Evolutionary conservation across 2,113 vertebrate genomes (phyloP).

Genomic region (Spilogale gracilis): DNA sequence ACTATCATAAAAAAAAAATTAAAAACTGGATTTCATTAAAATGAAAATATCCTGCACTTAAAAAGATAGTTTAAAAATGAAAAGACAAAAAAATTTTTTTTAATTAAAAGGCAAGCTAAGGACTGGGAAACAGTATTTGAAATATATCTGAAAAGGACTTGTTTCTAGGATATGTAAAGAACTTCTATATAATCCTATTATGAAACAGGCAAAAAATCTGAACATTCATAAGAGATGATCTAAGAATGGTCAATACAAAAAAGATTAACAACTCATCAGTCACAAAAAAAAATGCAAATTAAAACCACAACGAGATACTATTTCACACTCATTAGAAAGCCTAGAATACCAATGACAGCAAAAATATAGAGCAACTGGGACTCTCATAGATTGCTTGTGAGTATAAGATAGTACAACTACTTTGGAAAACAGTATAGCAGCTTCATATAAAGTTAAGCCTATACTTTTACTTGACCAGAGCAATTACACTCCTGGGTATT

Average conservation of each 20-base stretch:
- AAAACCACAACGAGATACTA: background rate
- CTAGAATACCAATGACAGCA: background rate
- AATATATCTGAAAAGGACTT: background rate
- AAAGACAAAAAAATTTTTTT: background rate
- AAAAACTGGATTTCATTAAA: conserved; percentile 7
- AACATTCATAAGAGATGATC: background rate
- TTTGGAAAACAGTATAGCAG: background rate
- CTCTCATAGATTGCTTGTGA: background rate
- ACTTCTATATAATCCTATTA: background rate
- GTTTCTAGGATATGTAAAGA: conserved; percentile 26
- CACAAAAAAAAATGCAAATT: conserved; percentile 29
- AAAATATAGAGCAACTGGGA: background rate
- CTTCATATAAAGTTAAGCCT: background rate
- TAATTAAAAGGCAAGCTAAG: background rate
- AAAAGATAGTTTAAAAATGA: conserved; percentile 38
- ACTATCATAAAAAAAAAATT: background rate
- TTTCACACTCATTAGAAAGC: background rate
- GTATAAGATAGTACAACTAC: background rate
- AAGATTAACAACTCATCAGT: background rate
- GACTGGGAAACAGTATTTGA: background rate
- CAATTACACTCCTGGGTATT: conserved; percentile 1
- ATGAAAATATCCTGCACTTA: conserved; percentile 4
- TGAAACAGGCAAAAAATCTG: background rate
- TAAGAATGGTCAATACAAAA: background rate
- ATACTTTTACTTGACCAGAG: background rate